Conservation (phyloP, 2,113 vertebrate species). For the Otus sunia region DNA sequence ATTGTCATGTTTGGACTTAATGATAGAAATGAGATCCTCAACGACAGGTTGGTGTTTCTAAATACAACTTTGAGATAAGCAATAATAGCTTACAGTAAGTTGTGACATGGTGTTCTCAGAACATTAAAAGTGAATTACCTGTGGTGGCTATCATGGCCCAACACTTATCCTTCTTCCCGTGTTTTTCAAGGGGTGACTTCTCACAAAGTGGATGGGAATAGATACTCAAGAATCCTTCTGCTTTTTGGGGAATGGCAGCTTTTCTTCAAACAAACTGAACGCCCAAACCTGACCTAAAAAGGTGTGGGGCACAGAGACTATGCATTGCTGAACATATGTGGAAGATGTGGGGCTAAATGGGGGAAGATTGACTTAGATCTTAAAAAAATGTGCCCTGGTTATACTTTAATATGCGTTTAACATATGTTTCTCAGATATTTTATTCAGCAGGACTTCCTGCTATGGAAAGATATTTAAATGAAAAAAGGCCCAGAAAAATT, state of each 20-base stretch:
- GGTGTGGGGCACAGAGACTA: rapidly evolving
- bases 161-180: background rate
- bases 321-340: background rate
- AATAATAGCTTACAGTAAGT: background rate
- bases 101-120: background rate
- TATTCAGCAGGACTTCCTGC: background rate
- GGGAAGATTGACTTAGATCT: background rate
- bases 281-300: rapidly evolving
- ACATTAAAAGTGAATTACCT: background rate
- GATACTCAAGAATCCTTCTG: background rate
- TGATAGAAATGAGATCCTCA: background rate
- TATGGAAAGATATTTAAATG: conserved; percentile 3
- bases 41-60: background rate
- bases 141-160: background rate
- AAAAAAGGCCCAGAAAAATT: background rate
- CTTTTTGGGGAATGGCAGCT: background rate
- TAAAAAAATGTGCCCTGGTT: background rate
- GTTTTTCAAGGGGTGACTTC: background rate
- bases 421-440: background rate
- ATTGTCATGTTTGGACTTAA: background rate
- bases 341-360: background rate
- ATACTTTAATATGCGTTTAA: background rate
- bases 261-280: background rate
- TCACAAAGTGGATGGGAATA: background rate
- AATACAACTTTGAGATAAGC: background rate